These are phyloP conservation scores for Cremastinae sp. DNA, from an alignment of 2,888 invertebrate genomes.

Conservation along the genomic window DNA sequence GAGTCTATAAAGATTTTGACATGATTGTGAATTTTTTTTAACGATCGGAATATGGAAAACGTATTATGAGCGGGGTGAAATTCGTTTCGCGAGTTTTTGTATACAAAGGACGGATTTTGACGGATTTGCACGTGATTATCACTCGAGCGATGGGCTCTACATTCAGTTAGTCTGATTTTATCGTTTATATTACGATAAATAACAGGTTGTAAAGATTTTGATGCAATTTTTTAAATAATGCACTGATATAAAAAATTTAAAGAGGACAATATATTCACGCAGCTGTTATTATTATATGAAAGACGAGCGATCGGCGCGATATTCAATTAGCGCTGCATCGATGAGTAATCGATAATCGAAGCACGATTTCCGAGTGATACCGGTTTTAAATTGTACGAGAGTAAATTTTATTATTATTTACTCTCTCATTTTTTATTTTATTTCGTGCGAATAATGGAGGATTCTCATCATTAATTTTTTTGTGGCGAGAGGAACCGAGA, in stretches of 20 bases:
- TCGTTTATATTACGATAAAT: too few species aligned
- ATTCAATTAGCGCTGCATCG: slow-evolving; percentile 56
- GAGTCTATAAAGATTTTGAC: not conserved
- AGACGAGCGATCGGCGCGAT: slow-evolving; percentile 6
- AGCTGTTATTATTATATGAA: slow-evolving; percentile 10
- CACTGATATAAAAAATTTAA: not conserved
- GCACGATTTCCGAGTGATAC: slow-evolving; percentile 55
- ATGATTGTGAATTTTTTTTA: not conserved
- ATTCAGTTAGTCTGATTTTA: too few species aligned
- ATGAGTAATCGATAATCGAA: slow-evolving; percentile 61
- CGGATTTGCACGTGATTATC: too few species aligned
- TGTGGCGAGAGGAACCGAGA: slow-evolving; percentile 14
- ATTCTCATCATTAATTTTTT: slow-evolving; percentile 12
- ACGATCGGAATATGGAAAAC: not conserved
- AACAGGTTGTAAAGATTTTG: too few species aligned
- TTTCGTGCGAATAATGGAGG: slow-evolving; percentile 3
- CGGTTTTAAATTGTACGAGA: slow-evolving; percentile 56
- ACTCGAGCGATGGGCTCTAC: too few species aligned
- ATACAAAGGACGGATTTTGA: too few species aligned
- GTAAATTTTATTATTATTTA: not conserved
- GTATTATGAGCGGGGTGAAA: too few species aligned
- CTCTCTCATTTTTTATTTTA: slow-evolving; percentile 11
- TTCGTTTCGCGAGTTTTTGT: too few species aligned
- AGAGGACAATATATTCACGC: slow-evolving; percentile 8
- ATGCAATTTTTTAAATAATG: slow-evolving; percentile 6